A percentile compares a stretch with the other conserved stretches of the same genome.
phyloP scores from a whole-genome alignment of 1,140 invertebrate genomes.

The Drosophila fuyamai region DNA sequence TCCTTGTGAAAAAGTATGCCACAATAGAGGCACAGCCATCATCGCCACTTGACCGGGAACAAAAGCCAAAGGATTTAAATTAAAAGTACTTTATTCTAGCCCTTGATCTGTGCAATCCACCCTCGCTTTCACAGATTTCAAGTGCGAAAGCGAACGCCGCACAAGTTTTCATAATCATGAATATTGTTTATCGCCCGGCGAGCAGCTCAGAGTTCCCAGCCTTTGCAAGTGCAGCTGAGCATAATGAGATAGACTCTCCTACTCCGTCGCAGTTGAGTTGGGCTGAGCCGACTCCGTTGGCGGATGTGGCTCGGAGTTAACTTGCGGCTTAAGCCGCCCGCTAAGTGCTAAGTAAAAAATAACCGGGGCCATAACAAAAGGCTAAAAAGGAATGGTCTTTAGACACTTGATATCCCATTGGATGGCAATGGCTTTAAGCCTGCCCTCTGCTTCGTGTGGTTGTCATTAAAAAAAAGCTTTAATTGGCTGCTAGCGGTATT shows the following conservation, averaged over 20 bases:
- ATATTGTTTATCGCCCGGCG: constrained; percentile 58
- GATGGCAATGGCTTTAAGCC: constrained; percentile 8
- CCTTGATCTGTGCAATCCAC: constrained; percentile 26
- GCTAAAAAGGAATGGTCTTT: constrained; percentile 9
- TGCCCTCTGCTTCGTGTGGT: background rate
- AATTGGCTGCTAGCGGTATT: constrained; percentile 35
- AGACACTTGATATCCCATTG: constrained; percentile 22
- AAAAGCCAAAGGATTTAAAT: constrained; percentile 17
- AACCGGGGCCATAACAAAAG: constrained; percentile 36
- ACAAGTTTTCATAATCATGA: constrained; percentile 62
- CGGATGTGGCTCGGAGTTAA: constrained; percentile 10
- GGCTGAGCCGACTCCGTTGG: background rate
- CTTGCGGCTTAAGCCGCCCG: constrained; percentile 34
- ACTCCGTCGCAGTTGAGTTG: constrained; percentile 2
- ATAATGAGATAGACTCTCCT: constrained; percentile 48
- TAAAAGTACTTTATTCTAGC: constrained; percentile 7
- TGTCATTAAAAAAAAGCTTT: constrained; percentile 20
- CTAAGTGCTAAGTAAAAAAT: constrained; percentile 54
- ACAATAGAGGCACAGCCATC: background rate
- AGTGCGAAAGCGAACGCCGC: constrained; percentile 42
- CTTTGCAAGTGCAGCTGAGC: constrained; percentile 51
- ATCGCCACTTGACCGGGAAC: constrained; percentile 1
- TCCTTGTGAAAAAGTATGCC: background rate
- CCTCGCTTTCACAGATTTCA: constrained; percentile 34
- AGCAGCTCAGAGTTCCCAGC: constrained; percentile 33